phyloP scores from a whole-genome alignment of 2,888 invertebrate species.

The Parthenolecanium corni region DNA sequence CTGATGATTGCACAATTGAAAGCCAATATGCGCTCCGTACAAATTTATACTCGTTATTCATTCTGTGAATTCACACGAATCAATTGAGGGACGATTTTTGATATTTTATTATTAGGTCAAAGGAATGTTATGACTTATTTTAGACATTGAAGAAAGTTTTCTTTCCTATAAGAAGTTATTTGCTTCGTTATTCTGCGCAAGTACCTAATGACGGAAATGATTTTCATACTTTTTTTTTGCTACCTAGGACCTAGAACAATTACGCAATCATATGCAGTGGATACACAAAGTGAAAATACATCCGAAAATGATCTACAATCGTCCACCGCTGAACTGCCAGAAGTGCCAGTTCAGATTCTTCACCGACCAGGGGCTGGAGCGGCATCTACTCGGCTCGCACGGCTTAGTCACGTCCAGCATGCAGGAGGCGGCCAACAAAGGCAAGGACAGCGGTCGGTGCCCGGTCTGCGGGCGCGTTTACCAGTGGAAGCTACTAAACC shows the following conservation, averaged over 20 bases:
- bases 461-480: slow-evolving; percentile 91
- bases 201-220: no score
- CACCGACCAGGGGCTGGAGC: slow-evolving; percentile 82
- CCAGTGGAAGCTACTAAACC: slow-evolving; percentile 84
- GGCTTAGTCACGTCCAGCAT: slow-evolving; percentile 90
- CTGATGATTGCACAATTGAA: no score
- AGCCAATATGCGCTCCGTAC: no score
- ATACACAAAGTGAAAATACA: slow-evolving; percentile 95
- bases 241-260: slow-evolving; percentile 66
- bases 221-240: slow-evolving; percentile 4
- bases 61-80: no score
- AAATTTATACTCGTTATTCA: no score
- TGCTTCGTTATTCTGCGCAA: no score
- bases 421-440: slow-evolving; percentile 90
- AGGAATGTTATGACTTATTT: no score
- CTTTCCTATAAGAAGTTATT: no score
- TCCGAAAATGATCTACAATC: slow-evolving; percentile 89
- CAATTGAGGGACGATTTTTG: no score
- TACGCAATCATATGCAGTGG: slow-evolving; percentile 95
- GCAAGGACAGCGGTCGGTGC: slow-evolving; percentile 87
- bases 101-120: no score
- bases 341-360: slow-evolving; percentile 94
- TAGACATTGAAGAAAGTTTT: no score
- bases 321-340: slow-evolving; percentile 88
- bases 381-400: slow-evolving; percentile 87